Percentiles rank a stretch among this genome's conserved stretches.
Evolutionary conservation across 2,113 vertebrate species (phyloP).

Genomic region (Cyanoramphus novaezelandiae): DNA sequence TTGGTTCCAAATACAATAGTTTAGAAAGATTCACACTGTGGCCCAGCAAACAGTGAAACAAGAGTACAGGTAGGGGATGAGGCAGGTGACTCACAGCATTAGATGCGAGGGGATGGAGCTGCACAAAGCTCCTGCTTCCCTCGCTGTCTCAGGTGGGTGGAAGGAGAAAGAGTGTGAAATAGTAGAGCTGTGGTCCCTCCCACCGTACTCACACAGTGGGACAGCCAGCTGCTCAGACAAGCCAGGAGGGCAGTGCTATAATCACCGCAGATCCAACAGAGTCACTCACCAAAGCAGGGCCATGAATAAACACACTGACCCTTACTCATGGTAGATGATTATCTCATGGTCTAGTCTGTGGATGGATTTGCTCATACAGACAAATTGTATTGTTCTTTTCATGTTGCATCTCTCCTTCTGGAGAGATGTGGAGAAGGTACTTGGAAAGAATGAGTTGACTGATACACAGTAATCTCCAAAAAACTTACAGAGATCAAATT

Average conservation of each 20-base stretch:
- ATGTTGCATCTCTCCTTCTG: not conserved
- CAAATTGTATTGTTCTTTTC: not conserved
- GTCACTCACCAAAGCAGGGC: not conserved
- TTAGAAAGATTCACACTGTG: not conserved
- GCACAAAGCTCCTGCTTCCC: not conserved
- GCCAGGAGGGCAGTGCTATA: not conserved
- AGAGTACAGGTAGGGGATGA: not conserved
- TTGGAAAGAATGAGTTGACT: not conserved
- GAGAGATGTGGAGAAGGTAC: not conserved
- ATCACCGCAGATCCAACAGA: not conserved
- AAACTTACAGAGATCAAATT: not conserved
- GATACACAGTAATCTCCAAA: not conserved
- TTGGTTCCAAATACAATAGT: slow-evolving; percentile 6
- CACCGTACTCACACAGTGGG: not conserved
- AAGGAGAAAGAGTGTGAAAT: not conserved
- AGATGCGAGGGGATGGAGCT: not conserved
- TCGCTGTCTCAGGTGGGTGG: not conserved
- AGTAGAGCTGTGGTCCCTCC: not conserved
- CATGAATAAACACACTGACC: not conserved
- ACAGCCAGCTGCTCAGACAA: not conserved
- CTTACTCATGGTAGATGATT: not conserved
- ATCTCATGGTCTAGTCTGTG: not conserved
- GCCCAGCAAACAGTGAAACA: not conserved
- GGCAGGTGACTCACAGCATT: not conserved
- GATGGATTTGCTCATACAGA: not conserved